Evolutionary conservation across 2,797 vertebrate species (phyloP).

Genomic region (Pachyuromys duprasi): DNA sequence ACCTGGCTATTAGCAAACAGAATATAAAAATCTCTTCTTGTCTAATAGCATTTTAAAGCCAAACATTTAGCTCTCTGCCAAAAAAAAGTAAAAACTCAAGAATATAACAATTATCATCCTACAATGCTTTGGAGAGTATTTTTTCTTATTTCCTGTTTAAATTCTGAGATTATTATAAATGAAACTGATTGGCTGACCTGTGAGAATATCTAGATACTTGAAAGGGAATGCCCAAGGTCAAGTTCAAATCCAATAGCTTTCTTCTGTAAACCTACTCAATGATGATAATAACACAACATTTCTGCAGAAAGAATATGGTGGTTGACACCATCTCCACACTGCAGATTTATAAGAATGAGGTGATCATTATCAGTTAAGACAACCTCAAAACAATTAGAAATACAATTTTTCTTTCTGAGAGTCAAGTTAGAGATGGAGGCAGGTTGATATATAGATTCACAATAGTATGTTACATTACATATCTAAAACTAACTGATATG

Average conservation of each 20-base stretch:
- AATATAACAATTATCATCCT: slow-evolving; percentile 76
- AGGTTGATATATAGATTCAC: neutral
- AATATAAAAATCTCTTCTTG: neutral
- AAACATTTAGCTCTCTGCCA: neutral
- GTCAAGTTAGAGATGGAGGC: neutral
- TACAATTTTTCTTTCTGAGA: slow-evolving; percentile 20
- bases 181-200: slow-evolving; percentile 74
- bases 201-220: slow-evolving; percentile 61
- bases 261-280: slow-evolving; percentile 71
- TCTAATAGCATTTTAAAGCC: slow-evolving; percentile 22
- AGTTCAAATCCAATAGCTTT: slow-evolving; percentile 80
- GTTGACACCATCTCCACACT: neutral
- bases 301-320: neutral
- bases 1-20: neutral
- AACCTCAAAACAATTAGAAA: neutral
- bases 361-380: neutral
- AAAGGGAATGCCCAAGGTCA: slow-evolving; percentile 76
- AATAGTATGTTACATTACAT: neutral
- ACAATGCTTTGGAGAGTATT: neutral
- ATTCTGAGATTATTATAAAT: slow-evolving; percentile 74
- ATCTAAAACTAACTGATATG: neutral
- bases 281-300: slow-evolving; percentile 52
- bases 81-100: slow-evolving; percentile 55
- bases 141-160: slow-evolving; percentile 72
- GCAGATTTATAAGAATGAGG: neutral